Base-by-base conservation (phyloP, 1,140 invertebrate species). In the Batillaria attramentaria region DNA sequence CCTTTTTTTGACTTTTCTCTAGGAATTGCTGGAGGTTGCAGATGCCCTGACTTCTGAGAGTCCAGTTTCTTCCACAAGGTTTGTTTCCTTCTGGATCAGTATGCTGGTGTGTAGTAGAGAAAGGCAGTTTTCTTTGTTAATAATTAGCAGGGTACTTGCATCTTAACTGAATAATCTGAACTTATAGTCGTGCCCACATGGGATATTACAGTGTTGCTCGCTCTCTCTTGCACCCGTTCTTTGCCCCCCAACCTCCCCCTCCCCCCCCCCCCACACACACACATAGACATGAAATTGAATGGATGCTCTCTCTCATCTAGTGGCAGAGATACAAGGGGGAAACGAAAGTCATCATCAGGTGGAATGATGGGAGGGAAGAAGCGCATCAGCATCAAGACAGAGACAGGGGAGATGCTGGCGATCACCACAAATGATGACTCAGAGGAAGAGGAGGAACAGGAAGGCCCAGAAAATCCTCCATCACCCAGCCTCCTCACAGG, bases 371-470 rank as follows among this genome's bases (percentile, higher is more conserved):
- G 28, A 33, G 62, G 43, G 3, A 50, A 41, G 24, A 80, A 82
- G 42, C 39, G 68, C 33, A 84, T 85, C 24, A 77, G 73, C 57
- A 83, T 87, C 16, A 85, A 85, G 66, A 84, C 81, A 42, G 85
- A 85, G 31, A 78, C 79, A 65, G 83, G 84, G 6, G 81, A 83
- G 46, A 57, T 83, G 50, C 68, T 85, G 24, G 80, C 79, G 35
- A 79, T 87, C 33, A 82, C 78, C n/a, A 69, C 66, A 20, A 79
- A 80, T 31, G 69, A 79, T 50, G 50, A 37, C 13, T 60, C 42
- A 69, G 76, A 65, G 18, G 72, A 72, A 24, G 76, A 70, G 65
- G 33, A 78, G 42, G 57, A 60, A 20, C 41, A 6, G 33, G 28
- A 16, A 28, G 50, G 66, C 33, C 13, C 13, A 4, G 10, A 24